These are phyloP conservation scores for Fratercula arctica DNA, from an alignment of 2,797 vertebrate species.

Conservation along the genomic window DNA sequence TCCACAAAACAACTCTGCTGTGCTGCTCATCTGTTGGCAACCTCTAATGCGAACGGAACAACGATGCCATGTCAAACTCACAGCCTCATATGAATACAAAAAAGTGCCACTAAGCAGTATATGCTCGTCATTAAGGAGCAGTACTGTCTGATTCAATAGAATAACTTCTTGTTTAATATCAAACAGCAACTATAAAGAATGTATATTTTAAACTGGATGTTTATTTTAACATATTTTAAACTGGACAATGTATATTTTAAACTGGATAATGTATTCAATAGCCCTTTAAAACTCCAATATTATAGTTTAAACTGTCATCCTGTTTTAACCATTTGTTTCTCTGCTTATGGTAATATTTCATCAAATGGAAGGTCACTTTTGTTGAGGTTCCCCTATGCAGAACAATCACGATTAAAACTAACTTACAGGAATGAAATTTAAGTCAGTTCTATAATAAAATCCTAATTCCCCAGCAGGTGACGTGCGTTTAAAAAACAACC, in stretches of 20 bases:
- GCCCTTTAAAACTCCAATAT: neutral
- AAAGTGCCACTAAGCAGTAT: neutral
- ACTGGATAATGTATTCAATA: neutral
- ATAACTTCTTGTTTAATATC: neutral
- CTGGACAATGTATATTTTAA: neutral
- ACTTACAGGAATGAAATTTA: neutral
- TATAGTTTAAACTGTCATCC: neutral
- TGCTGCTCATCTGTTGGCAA: neutral
- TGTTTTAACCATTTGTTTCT: neutral
- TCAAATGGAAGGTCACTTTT: neutral
- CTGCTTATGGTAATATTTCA: neutral
- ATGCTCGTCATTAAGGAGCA: neutral
- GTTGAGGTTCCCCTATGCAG: neutral
- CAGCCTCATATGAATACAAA: neutral
- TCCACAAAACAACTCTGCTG: neutral
- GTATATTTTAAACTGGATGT: neutral
- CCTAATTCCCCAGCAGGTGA: neutral
- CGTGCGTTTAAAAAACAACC: fast-evolving
- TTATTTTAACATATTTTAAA: neutral
- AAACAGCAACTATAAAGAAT: neutral
- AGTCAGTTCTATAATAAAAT: neutral
- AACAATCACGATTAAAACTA: neutral
- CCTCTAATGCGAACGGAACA: neutral
- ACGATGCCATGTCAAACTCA: neutral
- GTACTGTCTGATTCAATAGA: neutral